Evolutionary conservation across 2,113 vertebrate genomes (phyloP), one percentile per base, ranked within the genome.

Genomic region (Sigmodon hispidus): DNA sequence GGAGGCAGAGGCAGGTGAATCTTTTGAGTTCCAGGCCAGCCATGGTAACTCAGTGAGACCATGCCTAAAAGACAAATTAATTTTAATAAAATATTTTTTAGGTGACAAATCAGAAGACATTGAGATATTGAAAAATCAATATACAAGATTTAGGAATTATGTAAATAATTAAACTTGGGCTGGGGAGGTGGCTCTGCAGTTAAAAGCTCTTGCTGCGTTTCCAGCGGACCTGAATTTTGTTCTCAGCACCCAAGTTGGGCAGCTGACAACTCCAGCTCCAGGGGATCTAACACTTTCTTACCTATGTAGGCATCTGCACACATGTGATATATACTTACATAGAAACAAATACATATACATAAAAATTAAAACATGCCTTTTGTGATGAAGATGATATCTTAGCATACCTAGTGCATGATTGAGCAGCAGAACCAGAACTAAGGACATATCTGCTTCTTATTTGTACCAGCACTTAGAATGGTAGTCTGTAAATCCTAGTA

Each of bases 351-450:
- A 31, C 10, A 8, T 67, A 50, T 24, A 67, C n/a, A 72, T 72
- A 91, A 95, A 43, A 95, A 84, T 92, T 90, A 90, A 87, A 61
- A 0, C 87, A 65, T 94, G n/a, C n/a, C 48, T 96, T 96, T 87
- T 95, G 63, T 85, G 12, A 3, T 90, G 65, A 90, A 73, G 19
- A 43, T 92, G 34, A 90, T 13, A 9, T 65, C 31, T 70, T 34
- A 76, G n/a, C 40, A 92, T 92, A 87, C 34, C 70, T 15, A 80
- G 3, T 4, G 7, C 3, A 69, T 12, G 31, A 79, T 11, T 86
- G 72, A 81, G 1, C 76, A 31, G 22, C 19, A 67, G 89, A 96
- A 52, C n/a, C 59, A 90, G 8, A 91, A 22, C 88, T 94, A 43
- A 77, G 50, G 2, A 83, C 69, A 63, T 91, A 65, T 26, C 63